Conservation (phyloP, 1,140 invertebrate species). For the Thrips palmi region DNA sequence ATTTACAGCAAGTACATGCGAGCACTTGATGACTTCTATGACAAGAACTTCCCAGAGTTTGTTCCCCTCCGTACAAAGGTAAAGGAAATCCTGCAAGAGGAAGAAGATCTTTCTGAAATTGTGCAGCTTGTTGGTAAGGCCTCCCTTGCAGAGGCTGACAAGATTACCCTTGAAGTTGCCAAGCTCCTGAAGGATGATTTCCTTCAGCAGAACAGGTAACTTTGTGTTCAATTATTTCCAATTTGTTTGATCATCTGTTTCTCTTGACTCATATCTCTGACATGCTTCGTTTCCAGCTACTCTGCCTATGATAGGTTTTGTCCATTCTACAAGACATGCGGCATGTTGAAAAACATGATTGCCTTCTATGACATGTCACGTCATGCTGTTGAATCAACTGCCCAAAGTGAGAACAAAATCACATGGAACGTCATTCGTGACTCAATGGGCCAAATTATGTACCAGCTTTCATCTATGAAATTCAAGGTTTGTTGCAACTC, state of each 20-base stretch:
- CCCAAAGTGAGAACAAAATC: constrained; percentile 97
- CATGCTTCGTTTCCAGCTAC: constrained; percentile 41
- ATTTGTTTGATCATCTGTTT: not conserved
- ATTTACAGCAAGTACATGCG: constrained; percentile 86
- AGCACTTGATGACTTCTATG: constrained; percentile 97
- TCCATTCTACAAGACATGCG: constrained; percentile 99
- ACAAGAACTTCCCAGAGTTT: constrained; percentile 97
- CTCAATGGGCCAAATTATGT: constrained; percentile 88
- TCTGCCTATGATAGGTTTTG: constrained; percentile 95
- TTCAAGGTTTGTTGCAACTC: constrained; percentile 62
- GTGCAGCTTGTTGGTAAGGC: constrained; percentile 99
- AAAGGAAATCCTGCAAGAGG: constrained; percentile 95
- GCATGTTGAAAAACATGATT: constrained; percentile 98
- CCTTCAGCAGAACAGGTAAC: constrained; percentile 88
- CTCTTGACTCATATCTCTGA: not conserved
- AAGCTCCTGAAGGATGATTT: constrained; percentile 98
- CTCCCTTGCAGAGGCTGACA: constrained; percentile 95
- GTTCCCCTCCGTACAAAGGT: constrained; percentile 86
- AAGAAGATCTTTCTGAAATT: constrained; percentile 99
- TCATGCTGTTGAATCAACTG: constrained; percentile 93
- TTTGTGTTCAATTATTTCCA: not conserved
- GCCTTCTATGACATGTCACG: constrained; percentile 95
- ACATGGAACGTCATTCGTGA: constrained; percentile 97
- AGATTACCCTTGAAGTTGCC: constrained; percentile 97
- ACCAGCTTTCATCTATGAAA: constrained; percentile 98